Percentiles rank a stretch among this genome's conserved stretches.
phyloP scores from a whole-genome alignment of 2,888 invertebrate genomes.

The Amphipoea oculea region DNA sequence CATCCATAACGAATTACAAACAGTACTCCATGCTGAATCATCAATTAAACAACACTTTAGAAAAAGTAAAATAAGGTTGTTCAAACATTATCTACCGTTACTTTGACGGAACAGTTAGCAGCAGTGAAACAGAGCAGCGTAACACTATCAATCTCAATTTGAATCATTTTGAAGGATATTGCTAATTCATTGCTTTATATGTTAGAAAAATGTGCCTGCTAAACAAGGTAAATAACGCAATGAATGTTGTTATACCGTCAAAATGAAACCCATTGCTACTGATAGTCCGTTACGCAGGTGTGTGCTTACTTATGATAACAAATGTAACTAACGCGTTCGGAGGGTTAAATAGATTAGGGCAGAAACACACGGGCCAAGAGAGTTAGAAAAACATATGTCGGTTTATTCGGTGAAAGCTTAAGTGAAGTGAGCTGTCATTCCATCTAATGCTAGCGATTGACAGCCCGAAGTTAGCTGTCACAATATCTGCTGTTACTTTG shows the following conservation, averaged over 20 bases:
- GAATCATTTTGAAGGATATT: no score
- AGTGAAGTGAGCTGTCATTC: background rate
- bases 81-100: conserved; percentile 46
- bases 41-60: conserved; percentile 39
- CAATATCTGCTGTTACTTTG: conserved; percentile 5
- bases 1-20: conserved; percentile 30
- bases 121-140: conserved; percentile 14
- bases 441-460: background rate
- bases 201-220: no score
- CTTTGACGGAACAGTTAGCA: conserved; percentile 27
- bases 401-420: background rate
- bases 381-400: background rate
- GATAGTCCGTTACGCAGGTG: background rate
- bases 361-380: conserved; percentile 29
- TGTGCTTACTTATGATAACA: conserved; percentile 56
- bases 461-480: conserved; percentile 16
- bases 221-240: background rate
- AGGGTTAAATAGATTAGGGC: conserved; percentile 42
- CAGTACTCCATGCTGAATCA: conserved; percentile 40
- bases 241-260: no score
- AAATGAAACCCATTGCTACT: no score
- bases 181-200: no score
- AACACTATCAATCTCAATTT: no score
- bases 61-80: conserved; percentile 37
- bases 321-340: conserved; percentile 47